Base-by-base conservation (phyloP, 2,797 vertebrate genomes). In the Pseudomugil gertrudae region DNA sequence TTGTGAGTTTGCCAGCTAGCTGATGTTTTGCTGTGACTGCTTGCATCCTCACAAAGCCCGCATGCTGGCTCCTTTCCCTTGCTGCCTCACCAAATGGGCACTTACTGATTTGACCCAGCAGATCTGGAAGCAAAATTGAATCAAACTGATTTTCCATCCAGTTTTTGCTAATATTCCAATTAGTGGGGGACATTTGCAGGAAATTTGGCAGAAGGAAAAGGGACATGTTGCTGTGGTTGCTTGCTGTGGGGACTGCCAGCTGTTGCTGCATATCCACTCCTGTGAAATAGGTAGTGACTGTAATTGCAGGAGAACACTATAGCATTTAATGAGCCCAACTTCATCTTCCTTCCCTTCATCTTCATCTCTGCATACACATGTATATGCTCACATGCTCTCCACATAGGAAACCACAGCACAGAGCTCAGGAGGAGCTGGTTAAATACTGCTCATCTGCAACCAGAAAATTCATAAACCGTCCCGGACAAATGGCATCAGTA, bases 1-100 rank as follows among this genome's bases (percentile, higher is more conserved):
- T 94, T 85, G 93, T 93, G 90, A 92, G 88, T 93, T 93, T 91
- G 90, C 91, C 87, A 90, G 90, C 81, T 92, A 92, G 92, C 86
- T 90, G 91, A 91, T 84, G 75, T 85, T 83, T 78, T 74, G 84
- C 90, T 23, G 81, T 65, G 86, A 89, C 72, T 38, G 79, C 62
- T 85, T 81, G 82, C 63, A 56, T 89, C 86, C 81, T 76, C 75
- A 68, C 70, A 26, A 56, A 66, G 59, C 40, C 65, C 0, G 56
- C 79, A 55, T 63, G 54, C 81, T 81, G 65, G 62, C 79, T 57
- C 72, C 17, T 0, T 58, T 62, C 66, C 73, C 60, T 38, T 19
- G 3, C n/a, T 48, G 71, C 35, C 32, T 8, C n/a, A 53, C 73
- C 35, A 70, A 30, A n/a, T 63, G 73, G 63, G 50, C 62, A 5